These are phyloP conservation scores for Musca domestica DNA, from an alignment of 1,140 invertebrate genomes.

Conservation along the genomic window DNA sequence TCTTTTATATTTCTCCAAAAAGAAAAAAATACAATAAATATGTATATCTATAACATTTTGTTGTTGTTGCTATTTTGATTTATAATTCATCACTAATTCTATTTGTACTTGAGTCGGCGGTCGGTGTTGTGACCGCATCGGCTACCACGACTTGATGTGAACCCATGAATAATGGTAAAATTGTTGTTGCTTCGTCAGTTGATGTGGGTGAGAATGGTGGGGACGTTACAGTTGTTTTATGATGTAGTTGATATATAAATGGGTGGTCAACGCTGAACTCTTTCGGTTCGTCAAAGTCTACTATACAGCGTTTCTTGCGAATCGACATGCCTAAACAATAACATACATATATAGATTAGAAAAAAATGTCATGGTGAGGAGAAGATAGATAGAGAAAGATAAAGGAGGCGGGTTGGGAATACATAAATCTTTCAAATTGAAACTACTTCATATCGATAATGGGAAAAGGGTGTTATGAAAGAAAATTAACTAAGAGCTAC, in stretches of 20 bases:
- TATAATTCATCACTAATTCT: conserved; percentile 16
- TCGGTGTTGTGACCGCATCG: conserved; percentile 17
- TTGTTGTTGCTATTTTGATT: neutral
- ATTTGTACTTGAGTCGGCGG: conserved; percentile 13
- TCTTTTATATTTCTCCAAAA: no score
- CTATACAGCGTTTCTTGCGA: conserved; percentile 35
- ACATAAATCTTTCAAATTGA: no score
- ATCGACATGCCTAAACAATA: conserved; percentile 32
- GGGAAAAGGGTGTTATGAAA: no score
- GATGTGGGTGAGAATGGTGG: neutral
- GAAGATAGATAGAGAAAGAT: no score
- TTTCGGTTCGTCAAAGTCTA: conserved; percentile 26
- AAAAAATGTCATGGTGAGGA: no score
- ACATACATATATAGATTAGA: no score
- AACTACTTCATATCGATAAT: no score
- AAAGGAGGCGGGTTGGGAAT: no score
- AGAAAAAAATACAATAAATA: no score
- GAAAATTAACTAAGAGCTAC: no score
- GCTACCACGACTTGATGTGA: conserved; percentile 32
- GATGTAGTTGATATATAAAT: conserved; percentile 41
- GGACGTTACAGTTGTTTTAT: conserved; percentile 22
- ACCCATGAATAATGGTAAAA: conserved; percentile 36
- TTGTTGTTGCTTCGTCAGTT: neutral
- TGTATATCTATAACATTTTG: no score
- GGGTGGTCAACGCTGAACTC: conserved; percentile 46